phyloP scores from a whole-genome alignment of 2,113 vertebrate species.

The Puffinus mauretanicus region DNA sequence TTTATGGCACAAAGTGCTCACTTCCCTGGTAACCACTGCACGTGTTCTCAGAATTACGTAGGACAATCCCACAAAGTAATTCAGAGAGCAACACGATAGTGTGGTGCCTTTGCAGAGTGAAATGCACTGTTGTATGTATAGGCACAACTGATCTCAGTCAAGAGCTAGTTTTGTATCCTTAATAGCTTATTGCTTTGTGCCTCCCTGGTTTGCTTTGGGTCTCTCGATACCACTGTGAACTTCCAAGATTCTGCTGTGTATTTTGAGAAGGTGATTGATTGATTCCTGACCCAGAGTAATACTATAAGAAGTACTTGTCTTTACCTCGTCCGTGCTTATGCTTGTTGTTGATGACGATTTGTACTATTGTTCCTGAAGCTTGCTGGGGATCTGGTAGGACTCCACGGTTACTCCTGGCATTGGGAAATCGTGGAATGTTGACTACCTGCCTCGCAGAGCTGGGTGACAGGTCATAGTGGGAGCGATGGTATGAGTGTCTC shows the following conservation, averaged over 20 bases:
- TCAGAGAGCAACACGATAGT: neutral
- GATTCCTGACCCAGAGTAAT: neutral
- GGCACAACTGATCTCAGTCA: neutral
- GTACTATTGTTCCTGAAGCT: slow-evolving; percentile 79
- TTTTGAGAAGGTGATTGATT: neutral
- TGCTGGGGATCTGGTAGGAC: slow-evolving; percentile 73
- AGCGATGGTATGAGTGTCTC: slow-evolving; percentile 81
- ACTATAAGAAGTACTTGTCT: neutral
- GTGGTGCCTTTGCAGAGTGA: neutral
- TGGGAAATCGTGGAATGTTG: slow-evolving; percentile 63
- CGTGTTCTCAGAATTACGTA: neutral
- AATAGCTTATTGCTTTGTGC: neutral
- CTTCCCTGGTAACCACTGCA: neutral
- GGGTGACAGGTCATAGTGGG: slow-evolving; percentile 67
- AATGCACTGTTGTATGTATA: neutral
- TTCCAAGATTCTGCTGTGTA: neutral
- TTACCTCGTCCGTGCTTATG: slow-evolving; percentile 81
- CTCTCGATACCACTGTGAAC: neutral
- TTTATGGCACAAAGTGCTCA: neutral
- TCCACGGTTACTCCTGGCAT: slow-evolving; percentile 71
- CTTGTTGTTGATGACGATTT: slow-evolving; percentile 82
- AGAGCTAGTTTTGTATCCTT: neutral
- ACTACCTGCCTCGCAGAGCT: slow-evolving; percentile 53
- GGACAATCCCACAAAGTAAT: neutral
- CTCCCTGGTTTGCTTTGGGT: neutral